Evolutionary conservation across 2,888 invertebrate species (phyloP).

Genomic region (Caenorhabditis macrosperma): DNA sequence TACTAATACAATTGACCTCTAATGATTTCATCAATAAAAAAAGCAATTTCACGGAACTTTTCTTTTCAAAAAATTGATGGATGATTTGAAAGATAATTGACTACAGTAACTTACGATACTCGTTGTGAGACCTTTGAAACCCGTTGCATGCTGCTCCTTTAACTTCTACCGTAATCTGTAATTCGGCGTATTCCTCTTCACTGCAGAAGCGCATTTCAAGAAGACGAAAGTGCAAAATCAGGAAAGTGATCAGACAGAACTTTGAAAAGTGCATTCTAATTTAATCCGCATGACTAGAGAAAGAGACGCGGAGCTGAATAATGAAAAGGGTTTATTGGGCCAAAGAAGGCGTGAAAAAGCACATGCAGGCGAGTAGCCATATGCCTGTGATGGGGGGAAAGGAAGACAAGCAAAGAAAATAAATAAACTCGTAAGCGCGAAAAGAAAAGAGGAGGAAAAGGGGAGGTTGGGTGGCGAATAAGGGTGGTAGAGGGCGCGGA

Average conservation of each 20-base stretch:
- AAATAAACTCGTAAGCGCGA: conserved; percentile 13
- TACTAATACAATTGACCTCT: no score
- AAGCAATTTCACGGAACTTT: no score
- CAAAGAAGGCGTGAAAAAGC: not conserved
- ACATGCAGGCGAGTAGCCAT: not conserved
- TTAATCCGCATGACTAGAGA: conserved; percentile 6
- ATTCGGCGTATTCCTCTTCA: not conserved
- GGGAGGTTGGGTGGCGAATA: not conserved
- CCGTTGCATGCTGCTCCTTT: not conserved
- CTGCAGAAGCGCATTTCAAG: not conserved
- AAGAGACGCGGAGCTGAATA: not conserved
- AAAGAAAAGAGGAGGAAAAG: not conserved
- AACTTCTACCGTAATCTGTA: not conserved
- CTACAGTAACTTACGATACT: not conserved
- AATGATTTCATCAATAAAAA: no score
- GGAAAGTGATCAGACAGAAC: not conserved
- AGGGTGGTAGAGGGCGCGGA: not conserved
- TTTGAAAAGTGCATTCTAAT: conserved; percentile 2
- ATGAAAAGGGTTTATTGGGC: not conserved
- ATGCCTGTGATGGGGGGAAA: not conserved
- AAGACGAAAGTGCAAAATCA: not conserved
- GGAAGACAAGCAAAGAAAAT: conserved; percentile 4
- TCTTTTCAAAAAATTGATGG: not conserved
- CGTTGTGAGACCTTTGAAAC: conserved; percentile 1
- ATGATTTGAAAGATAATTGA: not conserved